Base-by-base conservation (phyloP, 2,888 invertebrate species). In the Furcula furcula region DNA sequence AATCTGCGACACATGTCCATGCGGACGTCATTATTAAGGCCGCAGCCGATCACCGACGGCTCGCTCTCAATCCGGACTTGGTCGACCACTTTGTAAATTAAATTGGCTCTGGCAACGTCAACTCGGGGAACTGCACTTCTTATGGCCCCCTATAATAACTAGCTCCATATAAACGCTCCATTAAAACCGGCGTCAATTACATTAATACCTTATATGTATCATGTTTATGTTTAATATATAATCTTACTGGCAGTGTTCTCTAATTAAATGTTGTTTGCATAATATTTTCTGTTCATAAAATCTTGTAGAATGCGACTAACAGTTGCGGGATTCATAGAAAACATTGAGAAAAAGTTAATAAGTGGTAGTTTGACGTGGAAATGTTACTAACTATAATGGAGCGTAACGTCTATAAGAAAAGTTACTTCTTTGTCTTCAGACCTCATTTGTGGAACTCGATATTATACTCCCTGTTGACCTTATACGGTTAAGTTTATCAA, bases 141-240 rank as follows among this genome's bases (percentile, higher is more conserved):
- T 83, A 78, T 73, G 64, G 78, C 55, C 67, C n/a, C 55, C 56
- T 39, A 73, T 81, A 78, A 82, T 82, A 79, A 79, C 74, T 69
- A 59, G 57, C 56, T 58, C 71, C 59, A 76, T 79, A 81, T 80
- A 82, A 82, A 79, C 64, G 74, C 26, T 65, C 75, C 76, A 81
- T 81, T 85, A 83, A 80, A 82, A 79, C 77, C 69, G 70, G 80
- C 76, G 79, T 83, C 81, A 83, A 84, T 85, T 83, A 83, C 76
- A 74, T 76, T 77, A 75, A 76, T 74, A 67, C 82, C 80, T 60
- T 83, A 76, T 82, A 80, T 61, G 81, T 67, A 67, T 58, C 59
- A 50, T 71, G 71, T 68, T 76, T 72, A 50, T 71, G 71, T 68
- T 76, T 72, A 73, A 71, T 71, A 72, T 73, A 73, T 69, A 71